Conservation (phyloP, 30 jellyfish, hydroid and myxozoan species). For the Cassiopea andromeda region DNA sequence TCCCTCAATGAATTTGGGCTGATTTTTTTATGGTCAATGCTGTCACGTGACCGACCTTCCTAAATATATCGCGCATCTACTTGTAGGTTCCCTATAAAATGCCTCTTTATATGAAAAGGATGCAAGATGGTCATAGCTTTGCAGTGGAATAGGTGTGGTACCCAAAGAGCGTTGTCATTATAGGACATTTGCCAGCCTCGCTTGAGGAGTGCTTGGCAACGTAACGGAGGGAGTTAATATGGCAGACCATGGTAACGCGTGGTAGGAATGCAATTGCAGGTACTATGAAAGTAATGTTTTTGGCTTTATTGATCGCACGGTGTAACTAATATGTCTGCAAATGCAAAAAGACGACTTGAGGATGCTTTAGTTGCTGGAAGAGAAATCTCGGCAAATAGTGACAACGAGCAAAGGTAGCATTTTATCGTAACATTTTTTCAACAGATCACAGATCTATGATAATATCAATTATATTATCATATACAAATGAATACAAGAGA, state of each 20-base stretch:
- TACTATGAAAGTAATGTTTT: background rate
- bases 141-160: too few relatives aligned
- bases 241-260: slow-evolving; percentile 1
- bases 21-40: too few relatives aligned
- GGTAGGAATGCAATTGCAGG: background rate
- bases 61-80: too few relatives aligned
- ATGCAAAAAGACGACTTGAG: slow-evolving; percentile 70
- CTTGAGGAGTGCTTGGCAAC: slow-evolving; percentile 40
- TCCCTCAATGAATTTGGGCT: too few relatives aligned
- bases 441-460: background rate
- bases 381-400: slow-evolving; percentile 42
- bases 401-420: slow-evolving; percentile 28
- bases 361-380: slow-evolving; percentile 85
- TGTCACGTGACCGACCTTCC: too few relatives aligned
- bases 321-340: slow-evolving; percentile 63
- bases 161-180: too few relatives aligned
- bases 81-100: too few relatives aligned
- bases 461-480: too few relatives aligned
- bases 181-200: slow-evolving; percentile 11
- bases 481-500: too few relatives aligned
- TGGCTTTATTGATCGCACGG: background rate
- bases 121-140: too few relatives aligned
- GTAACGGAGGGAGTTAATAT: slow-evolving; percentile 21
- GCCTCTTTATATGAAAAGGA: too few relatives aligned
- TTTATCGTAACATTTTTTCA: background rate